Percentiles rank a stretch among this genome's conserved stretches.
Conservation (phyloP, 2,888 invertebrate genomes). For the Ctenicera cuprea region DNA sequence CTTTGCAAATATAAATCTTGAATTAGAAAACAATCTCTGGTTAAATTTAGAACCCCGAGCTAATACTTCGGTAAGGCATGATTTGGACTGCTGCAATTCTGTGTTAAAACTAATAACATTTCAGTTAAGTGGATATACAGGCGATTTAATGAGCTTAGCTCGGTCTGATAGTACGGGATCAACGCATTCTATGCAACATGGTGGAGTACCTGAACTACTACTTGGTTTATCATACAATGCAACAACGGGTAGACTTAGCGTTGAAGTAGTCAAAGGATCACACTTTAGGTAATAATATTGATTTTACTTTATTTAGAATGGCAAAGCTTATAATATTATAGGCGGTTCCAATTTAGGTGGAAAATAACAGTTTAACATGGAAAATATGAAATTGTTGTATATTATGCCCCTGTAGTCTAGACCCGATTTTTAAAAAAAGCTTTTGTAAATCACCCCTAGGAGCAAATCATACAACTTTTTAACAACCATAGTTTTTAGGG, state of each 20-base stretch:
- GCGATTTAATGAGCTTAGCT: conserved; percentile 86
- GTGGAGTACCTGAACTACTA: conserved; percentile 93
- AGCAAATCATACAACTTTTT: too few species aligned
- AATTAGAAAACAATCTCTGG: conserved; percentile 94
- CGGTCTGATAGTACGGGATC: conserved; percentile 96
- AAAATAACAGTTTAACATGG: too few species aligned
- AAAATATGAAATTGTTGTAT: too few species aligned
- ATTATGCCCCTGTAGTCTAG: too few species aligned
- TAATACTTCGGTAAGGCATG: conserved; percentile 73
- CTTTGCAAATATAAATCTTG: conserved; percentile 92
- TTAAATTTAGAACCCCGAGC: conserved; percentile 87
- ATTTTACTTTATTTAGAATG: too few species aligned
- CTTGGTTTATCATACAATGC: conserved; percentile 94
- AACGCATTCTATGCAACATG: conserved; percentile 92
- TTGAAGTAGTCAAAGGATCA: conserved; percentile 90
- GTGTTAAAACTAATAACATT: conserved; percentile 47
- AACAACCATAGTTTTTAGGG: too few species aligned
- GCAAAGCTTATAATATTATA: too few species aligned
- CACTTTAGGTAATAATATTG: conserved; percentile 79
- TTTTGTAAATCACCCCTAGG: too few species aligned
- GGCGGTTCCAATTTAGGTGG: too few species aligned
- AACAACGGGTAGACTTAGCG: conserved; percentile 93
- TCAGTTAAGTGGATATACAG: conserved; percentile 73
- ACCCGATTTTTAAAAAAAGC: too few species aligned
- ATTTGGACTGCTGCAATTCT: neutral